Conservation (phyloP, 2,113 vertebrate genomes). For the Pontoporia blainvillei region DNA sequence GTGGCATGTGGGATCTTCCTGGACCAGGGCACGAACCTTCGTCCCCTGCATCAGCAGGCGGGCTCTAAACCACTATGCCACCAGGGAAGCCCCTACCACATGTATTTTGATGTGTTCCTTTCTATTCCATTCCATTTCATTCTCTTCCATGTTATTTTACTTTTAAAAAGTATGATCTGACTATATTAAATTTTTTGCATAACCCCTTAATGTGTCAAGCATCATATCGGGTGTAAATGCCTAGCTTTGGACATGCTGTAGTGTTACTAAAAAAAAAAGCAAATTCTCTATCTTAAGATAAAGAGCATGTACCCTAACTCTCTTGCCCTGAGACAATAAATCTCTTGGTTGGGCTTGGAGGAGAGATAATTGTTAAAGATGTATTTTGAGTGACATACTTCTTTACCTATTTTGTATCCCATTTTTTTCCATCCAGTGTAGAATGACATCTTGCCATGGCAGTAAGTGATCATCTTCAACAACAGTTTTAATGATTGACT, state of each 20-base stretch:
- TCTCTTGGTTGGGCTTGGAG: background rate
- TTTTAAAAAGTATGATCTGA: background rate
- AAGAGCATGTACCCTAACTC: background rate
- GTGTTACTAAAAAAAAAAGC: background rate
- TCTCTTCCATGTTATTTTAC: background rate
- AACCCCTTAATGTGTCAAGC: background rate
- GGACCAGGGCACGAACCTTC: too few relatives aligned
- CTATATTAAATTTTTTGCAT: background rate
- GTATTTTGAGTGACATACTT: background rate
- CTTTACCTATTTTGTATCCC: background rate
- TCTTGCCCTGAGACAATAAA: background rate
- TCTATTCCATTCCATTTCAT: background rate
- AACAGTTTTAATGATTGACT: background rate
- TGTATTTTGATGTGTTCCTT: background rate
- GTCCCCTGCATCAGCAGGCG: too few relatives aligned
- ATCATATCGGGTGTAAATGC: background rate
- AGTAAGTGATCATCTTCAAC: background rate
- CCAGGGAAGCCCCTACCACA: background rate
- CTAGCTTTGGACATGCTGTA: background rate
- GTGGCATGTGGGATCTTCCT: too few relatives aligned
- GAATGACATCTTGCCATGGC: background rate
- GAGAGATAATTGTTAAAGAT: background rate
- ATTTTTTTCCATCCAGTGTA: background rate
- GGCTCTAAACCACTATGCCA: too few relatives aligned
- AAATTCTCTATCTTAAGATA: background rate